Percentiles rank a stretch among this genome's conserved stretches.
phyloP scores from a whole-genome alignment of 2,113 vertebrate species.

The Crypturellus undulatus region DNA sequence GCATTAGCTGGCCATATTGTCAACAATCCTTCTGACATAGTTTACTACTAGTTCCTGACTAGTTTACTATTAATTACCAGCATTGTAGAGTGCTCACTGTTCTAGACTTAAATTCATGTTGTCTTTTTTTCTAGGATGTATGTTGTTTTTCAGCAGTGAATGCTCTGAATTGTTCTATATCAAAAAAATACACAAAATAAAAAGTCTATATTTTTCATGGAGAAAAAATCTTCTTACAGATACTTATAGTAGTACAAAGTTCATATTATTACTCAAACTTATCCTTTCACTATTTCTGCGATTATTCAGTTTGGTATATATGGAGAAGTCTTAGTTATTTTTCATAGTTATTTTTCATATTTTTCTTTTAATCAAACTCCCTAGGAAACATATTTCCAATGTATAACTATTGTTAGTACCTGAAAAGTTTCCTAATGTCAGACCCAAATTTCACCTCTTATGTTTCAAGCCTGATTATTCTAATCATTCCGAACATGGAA shows the following conservation, averaged over 20 bases:
- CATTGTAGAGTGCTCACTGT: not conserved
- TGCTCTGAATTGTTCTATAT: not conserved
- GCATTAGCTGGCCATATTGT: not conserved
- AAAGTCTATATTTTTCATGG: not conserved
- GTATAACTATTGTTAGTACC: not conserved
- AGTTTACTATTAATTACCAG: not conserved
- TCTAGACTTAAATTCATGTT: not conserved
- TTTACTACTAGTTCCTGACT: not conserved
- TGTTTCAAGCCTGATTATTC: not conserved
- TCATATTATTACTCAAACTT: not conserved
- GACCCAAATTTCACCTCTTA: not conserved
- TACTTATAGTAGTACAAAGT: not conserved
- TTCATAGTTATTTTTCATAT: too few relatives aligned
- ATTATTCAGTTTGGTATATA: not conserved
- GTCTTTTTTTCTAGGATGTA: not conserved
- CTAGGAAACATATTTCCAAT: not conserved
- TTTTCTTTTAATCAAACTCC: not conserved
- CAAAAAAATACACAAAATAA: not conserved
- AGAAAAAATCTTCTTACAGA: not conserved
- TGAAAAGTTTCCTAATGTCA: not conserved
- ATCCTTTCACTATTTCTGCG: not conserved
- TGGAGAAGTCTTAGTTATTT: not conserved
- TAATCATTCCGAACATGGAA: not conserved
- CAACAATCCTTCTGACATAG: not conserved
- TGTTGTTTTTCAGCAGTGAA: not conserved